Evolutionary conservation across 2,888 invertebrate species (phyloP).

Genomic region (Tetropium fuscum): DNA sequence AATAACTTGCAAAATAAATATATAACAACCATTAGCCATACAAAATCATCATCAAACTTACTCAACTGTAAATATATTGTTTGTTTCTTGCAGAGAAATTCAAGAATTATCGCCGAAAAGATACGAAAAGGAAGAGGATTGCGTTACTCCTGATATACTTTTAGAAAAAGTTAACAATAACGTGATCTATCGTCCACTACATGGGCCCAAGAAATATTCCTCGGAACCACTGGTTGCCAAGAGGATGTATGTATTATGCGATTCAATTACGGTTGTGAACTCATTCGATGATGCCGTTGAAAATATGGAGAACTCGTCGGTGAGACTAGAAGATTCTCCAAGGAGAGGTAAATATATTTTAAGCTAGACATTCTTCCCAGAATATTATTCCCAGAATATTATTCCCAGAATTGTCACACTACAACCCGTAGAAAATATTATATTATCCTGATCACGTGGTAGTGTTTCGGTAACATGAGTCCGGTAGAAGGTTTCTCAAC

Average conservation of each 20-base stretch:
- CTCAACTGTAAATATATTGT: too few relatives aligned
- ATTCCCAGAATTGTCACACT: too few relatives aligned
- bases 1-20: too few relatives aligned
- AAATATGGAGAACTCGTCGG: slow-evolving; percentile 38
- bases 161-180: slow-evolving; percentile 76
- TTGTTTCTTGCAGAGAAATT: slow-evolving; percentile 68
- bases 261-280: slow-evolving; percentile 79
- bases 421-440: too few relatives aligned
- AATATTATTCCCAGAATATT: too few relatives aligned
- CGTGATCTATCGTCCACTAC: slow-evolving; percentile 68
- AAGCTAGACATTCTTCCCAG: too few relatives aligned
- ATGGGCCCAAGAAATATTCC: slow-evolving; percentile 61
- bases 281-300: slow-evolving; percentile 67
- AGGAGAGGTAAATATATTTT: slow-evolving; percentile 47
- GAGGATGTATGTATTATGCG: slow-evolving; percentile 77
- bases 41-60: too few relatives aligned
- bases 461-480: too few relatives aligned
- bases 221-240: slow-evolving; percentile 73
- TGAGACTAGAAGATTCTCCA: slow-evolving; percentile 45
- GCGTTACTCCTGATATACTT: slow-evolving; percentile 77
- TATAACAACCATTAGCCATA: too few relatives aligned
- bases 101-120: slow-evolving; percentile 62
- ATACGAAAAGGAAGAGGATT: slow-evolving; percentile 67
- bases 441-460: too few relatives aligned
- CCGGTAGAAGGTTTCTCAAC: too few relatives aligned